A percentile compares a stretch with the other conserved stretches of the same genome.
Evolutionary conservation across 2,797 vertebrate species (phyloP).

Genomic region (Tiaroga cobitis): DNA sequence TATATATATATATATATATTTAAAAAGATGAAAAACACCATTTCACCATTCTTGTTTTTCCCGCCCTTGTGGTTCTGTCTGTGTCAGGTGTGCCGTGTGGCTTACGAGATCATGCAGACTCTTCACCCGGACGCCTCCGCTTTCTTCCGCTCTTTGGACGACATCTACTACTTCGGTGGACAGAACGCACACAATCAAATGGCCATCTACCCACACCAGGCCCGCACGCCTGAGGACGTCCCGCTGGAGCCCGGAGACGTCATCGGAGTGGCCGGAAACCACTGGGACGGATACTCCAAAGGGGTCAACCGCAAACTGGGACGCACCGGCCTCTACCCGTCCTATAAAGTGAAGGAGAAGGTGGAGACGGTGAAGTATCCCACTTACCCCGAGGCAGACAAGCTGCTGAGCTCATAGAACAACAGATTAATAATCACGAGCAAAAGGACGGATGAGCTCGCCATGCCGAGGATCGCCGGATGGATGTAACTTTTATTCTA

Average conservation of each 20-base stretch:
- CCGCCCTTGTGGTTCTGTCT: not conserved
- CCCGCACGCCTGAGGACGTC: slow-evolving; percentile 90
- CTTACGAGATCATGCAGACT: slow-evolving; percentile 98
- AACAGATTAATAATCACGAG: slow-evolving; percentile 52
- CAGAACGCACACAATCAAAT: slow-evolving; percentile 98
- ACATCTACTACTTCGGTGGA: slow-evolving; percentile 98
- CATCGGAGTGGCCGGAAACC: slow-evolving; percentile 97
- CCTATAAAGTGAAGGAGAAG: slow-evolving; percentile 98
- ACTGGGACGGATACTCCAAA: slow-evolving; percentile 98
- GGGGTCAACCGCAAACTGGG: slow-evolving; percentile 96
- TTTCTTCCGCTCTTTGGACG: slow-evolving; percentile 95
- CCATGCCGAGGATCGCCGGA: not conserved
- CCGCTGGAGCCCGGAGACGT: slow-evolving; percentile 94
- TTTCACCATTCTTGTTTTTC: not conserved
- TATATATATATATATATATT: too few species aligned
- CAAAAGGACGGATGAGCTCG: slow-evolving; percentile 7
- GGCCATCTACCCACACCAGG: slow-evolving; percentile 91
- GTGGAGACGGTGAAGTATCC: slow-evolving; percentile 98
- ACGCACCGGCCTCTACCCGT: slow-evolving; percentile 95
- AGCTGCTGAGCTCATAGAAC: slow-evolving; percentile 78
- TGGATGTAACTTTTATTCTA: not conserved
- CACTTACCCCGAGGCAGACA: slow-evolving; percentile 93
- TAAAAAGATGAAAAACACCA: too few species aligned
- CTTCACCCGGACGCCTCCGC: slow-evolving; percentile 95
- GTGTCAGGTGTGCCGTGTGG: slow-evolving; percentile 94